phyloP scores from a whole-genome alignment of 2,113 vertebrate genomes.

The Zapornia atra region DNA sequence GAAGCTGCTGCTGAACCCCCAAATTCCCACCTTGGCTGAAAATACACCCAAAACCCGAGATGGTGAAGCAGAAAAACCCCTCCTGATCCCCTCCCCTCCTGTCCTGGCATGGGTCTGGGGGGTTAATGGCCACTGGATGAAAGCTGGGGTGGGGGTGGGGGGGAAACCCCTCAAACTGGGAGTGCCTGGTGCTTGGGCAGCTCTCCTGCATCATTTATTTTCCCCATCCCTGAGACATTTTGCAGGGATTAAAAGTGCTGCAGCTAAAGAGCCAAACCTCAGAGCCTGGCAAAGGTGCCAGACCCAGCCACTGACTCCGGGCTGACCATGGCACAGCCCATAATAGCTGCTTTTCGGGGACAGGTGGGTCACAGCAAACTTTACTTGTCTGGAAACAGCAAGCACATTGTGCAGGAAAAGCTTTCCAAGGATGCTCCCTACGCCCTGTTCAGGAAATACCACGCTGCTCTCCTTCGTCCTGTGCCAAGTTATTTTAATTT shows the following conservation, averaged over 20 bases:
- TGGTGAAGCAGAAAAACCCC: neutral
- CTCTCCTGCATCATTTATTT: neutral
- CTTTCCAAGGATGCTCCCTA: constrained; percentile 74
- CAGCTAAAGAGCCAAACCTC: constrained; percentile 66
- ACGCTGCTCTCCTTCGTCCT: constrained; percentile 44
- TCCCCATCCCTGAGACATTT: neutral
- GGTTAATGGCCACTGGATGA: neutral
- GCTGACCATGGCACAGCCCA: constrained; percentile 34
- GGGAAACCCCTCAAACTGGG: neutral
- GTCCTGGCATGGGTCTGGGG: neutral
- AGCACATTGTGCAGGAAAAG: constrained; percentile 53
- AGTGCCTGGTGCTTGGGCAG: neutral
- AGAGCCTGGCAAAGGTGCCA: constrained; percentile 37
- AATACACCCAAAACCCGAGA: neutral
- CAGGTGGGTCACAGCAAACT: constrained; percentile 68
- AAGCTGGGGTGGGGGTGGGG: neutral
- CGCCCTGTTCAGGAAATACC: constrained; percentile 70
- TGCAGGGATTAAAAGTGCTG: constrained; percentile 31
- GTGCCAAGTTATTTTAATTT: constrained; percentile 27
- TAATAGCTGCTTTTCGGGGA: constrained; percentile 55
- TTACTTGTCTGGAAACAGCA: constrained; percentile 65
- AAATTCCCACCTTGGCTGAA: neutral
- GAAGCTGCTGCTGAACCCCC: neutral
- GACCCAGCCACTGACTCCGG: neutral
- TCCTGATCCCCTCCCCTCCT: neutral